Conservation (phyloP, 2,113 vertebrate species). For the Paratilapia polleni region DNA sequence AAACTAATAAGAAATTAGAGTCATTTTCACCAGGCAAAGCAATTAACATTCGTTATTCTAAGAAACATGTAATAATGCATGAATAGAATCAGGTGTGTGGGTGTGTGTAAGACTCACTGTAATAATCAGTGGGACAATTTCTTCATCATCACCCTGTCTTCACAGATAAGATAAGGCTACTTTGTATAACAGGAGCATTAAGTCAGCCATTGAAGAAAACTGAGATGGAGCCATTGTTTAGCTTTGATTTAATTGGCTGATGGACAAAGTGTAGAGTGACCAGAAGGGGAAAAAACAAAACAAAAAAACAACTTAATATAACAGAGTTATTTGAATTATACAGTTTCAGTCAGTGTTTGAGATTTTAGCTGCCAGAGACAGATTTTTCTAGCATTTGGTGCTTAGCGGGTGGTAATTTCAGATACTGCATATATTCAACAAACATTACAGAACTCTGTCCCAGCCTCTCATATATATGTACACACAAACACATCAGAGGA, state of each 20-base stretch:
- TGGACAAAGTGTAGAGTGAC: background rate
- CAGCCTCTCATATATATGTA: conserved; percentile 22
- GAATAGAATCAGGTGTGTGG: background rate
- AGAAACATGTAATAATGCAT: background rate
- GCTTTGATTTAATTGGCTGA: conserved; percentile 7
- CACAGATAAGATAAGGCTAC: background rate
- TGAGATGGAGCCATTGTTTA: background rate
- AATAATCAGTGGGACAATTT: conserved; percentile 1
- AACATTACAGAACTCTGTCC: background rate
- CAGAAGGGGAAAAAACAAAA: background rate
- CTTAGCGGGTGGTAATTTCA: conserved; percentile 19
- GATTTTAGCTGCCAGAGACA: conserved; percentile 4
- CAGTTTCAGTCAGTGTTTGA: background rate
- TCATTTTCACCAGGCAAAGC: background rate
- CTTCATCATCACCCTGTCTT: background rate
- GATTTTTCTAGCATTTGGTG: conserved; percentile 18
- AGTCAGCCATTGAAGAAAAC: background rate
- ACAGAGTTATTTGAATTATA: background rate
- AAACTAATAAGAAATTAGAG: conserved; percentile 24
- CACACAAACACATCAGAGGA: conserved; percentile 10
- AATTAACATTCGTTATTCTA: conserved; percentile 21
- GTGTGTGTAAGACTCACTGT: background rate
- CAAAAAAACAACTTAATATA: background rate
- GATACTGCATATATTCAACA: conserved; percentile 15
- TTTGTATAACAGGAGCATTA: background rate